Evolutionary conservation across 53 echinoderm and acorn worm genomes (phyloP).

Genomic region (Antedon mediterranea): DNA sequence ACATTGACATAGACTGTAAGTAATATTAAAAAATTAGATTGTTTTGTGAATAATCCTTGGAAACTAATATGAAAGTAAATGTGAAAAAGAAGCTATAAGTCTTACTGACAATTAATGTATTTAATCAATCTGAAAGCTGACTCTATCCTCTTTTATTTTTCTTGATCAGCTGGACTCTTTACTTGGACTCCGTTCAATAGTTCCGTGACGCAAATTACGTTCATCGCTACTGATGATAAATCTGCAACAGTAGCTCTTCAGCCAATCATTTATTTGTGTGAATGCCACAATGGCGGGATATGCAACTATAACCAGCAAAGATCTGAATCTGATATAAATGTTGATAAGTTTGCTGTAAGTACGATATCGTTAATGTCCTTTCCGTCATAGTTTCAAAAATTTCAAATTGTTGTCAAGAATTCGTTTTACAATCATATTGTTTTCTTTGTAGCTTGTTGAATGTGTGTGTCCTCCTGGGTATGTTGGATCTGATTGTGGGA

Average conservation of each 20-base stretch:
- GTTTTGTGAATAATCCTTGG: no score
- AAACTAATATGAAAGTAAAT: no score
- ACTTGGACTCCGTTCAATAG: constrained; percentile 49
- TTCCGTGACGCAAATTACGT: constrained; percentile 32
- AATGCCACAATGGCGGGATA: constrained; percentile 74
- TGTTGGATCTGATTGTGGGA: neutral
- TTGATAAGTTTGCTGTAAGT: constrained; percentile 68
- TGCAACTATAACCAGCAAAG: constrained; percentile 46
- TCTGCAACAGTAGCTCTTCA: constrained; percentile 26
- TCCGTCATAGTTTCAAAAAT: no score
- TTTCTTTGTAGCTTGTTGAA: neutral
- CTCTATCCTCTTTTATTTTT: no score
- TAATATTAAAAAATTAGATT: neutral
- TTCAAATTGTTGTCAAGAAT: no score
- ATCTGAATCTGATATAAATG: constrained; percentile 34
- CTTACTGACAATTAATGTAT: no score
- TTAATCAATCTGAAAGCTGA: no score
- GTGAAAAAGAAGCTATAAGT: no score
- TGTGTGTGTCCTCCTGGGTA: neutral
- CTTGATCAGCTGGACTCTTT: constrained; percentile 11
- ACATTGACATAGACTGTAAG: neutral
- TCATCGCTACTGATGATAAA: constrained; percentile 51
- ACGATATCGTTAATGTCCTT: no score
- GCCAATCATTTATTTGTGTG: constrained; percentile 50
- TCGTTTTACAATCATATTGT: no score